Evolutionary conservation across 2,113 vertebrate genomes (phyloP).

Genomic region (Crotalus helleri): DNA sequence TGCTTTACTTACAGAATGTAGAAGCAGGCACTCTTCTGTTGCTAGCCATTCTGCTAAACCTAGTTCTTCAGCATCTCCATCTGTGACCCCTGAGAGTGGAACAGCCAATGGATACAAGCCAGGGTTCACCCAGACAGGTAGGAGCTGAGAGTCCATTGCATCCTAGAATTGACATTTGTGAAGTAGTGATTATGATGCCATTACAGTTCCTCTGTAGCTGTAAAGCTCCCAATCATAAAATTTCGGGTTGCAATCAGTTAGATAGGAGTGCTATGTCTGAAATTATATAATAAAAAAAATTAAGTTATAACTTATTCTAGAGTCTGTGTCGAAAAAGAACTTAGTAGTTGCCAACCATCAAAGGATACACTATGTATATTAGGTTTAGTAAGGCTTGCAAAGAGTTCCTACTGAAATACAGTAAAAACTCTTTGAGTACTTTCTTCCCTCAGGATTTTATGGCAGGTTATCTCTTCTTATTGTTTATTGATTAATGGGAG

Average conservation of each 20-base stretch:
- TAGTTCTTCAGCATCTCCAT: slow-evolving; percentile 82
- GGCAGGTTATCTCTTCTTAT: not conserved
- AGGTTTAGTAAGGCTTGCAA: not conserved
- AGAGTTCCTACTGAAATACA: not conserved
- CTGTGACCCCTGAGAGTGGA: slow-evolving; percentile 84
- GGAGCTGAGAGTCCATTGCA: slow-evolving; percentile 45
- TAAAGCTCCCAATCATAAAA: not conserved
- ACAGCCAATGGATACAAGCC: slow-evolving; percentile 86
- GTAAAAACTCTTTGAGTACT: not conserved
- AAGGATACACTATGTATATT: not conserved
- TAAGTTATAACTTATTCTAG: not conserved
- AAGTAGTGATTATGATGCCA: slow-evolving; percentile 33
- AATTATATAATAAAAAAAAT: not conserved
- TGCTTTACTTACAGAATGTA: slow-evolving; percentile 82
- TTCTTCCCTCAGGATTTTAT: not conserved
- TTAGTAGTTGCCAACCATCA: not conserved
- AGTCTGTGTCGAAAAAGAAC: not conserved
- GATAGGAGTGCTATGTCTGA: not conserved
- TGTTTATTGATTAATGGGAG: not conserved
- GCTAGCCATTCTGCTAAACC: slow-evolving; percentile 82
- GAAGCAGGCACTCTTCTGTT: slow-evolving; percentile 85
- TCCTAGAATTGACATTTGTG: slow-evolving; percentile 51
- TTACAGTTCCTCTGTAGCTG: not conserved
- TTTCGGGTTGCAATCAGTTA: not conserved
- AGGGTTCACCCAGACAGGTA: slow-evolving; percentile 88